Evolutionary conservation across 2,113 vertebrate genomes (phyloP), one percentile per base, ranked within the genome.

Genomic region (Sinosuthora webbiana): DNA sequence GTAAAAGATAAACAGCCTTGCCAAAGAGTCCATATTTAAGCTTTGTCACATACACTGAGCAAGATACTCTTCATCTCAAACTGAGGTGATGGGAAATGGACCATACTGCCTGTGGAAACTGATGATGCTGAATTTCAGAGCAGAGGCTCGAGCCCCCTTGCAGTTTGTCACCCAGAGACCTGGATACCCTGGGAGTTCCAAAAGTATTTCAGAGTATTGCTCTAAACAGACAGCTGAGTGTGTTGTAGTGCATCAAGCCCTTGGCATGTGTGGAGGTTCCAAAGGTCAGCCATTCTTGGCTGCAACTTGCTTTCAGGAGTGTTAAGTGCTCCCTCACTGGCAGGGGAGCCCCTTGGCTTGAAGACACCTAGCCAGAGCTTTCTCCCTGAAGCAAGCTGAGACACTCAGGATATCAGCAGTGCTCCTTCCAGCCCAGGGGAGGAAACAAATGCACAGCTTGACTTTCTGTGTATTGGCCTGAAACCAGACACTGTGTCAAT

Each of bases 401-500:
- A 76, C 20, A 45, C 16, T 22, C 13, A 44, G 52, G 22, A 45
- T 75, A 60, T 63, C 47, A 74, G 42, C 11, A 74, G 39, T 59
- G 64, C 23, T 83, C 44, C n/a, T 78, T 87, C 64, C 56, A 83
- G 47, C 39, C 71, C 18, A 4, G 39, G 87, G 50, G 3, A 90
- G 23, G 18, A 82, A 94, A 75, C 16, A 86, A 92, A 70, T 37
- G 27, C 69, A 39, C 56, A 81, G 68, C 21, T 78, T 92, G 76
- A 45, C 20, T 75, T 89, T 59, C 35, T 83, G 33, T 37, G 11
- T 37, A 17, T 78, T 95, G 91, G 91, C 89, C 65, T 82, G 93
- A 94, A 93, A 94, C 69, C 83, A 95, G 62, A 74, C 77, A 63
- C 76, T 33, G 21, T 92, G 80, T 94, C 83, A 95, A 52, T 93